Base-by-base conservation (phyloP, 2,113 vertebrate genomes). In the Nerophis lumbriciformis region DNA sequence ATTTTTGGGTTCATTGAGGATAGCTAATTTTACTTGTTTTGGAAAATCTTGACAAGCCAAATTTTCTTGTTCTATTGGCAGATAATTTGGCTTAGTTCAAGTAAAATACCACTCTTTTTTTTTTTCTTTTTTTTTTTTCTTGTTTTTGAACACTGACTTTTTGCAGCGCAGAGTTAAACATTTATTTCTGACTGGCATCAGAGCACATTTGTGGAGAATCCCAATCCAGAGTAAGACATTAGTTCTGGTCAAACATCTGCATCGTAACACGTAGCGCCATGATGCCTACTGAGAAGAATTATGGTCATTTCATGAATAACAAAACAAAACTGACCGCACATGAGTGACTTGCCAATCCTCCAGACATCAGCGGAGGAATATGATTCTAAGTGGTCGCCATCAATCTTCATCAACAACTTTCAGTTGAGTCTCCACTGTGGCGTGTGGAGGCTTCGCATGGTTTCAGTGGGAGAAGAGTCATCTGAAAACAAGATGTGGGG, bases 241-340 rank as follows among this genome's bases (percentile, higher is more conserved):
- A 74, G 71, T 75, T 64, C 54, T 69, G 39, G 48, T 77, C 66
- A 77, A 71, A 68, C 69, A 82, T 86, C 73, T 81, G 72, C 62
- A 68, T 66, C 66, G 58, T 83, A 83, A 56, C 71, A 83, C 83
- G 89, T 87, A 83, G 72, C 81, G 85, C 83, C 77, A 88, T 88
- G 83, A 82, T 71, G 75, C 35, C 60, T 67, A 38, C 67, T 61
- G 61, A 71, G 61, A 87, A 57, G 73, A 81, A 83, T 84, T 85
- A 88, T 59, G 69, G 72, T 77, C 77, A 73, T 78, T 80, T 80
- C 80, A 82, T 76, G 78, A 86, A 88, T 83, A 88, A 85, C 82
- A 88, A 89, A 83, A 81, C 76, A 58, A 70, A 75, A 77, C 71
- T 85, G 82, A 86, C 88, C 88, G 81, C 87, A 44, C 84, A 82